These are phyloP conservation scores for Passerculus sandwichensis DNA, from an alignment of 2,797 vertebrate genomes.

Conservation along the genomic window DNA sequence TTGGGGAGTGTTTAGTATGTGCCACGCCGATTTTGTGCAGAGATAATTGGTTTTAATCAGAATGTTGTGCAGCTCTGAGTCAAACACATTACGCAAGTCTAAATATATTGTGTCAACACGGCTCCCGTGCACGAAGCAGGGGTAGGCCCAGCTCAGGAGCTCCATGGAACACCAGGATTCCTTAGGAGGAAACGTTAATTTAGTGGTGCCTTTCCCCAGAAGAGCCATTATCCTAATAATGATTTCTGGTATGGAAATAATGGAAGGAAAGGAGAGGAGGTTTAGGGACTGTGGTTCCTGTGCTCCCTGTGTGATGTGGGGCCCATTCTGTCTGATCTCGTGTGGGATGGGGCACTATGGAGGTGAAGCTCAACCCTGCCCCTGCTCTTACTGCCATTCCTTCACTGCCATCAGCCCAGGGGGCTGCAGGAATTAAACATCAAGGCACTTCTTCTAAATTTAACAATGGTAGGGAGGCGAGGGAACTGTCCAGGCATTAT, in stretches of 20 bases:
- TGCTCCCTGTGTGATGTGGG: background rate
- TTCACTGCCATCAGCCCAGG: background rate
- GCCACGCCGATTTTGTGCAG: background rate
- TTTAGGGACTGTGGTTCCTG: background rate
- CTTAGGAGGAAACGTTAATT: background rate
- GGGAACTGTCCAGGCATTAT: background rate
- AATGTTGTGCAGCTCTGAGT: constrained; percentile 48
- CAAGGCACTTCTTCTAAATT: background rate
- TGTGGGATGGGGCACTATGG: too few species aligned
- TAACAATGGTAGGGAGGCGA: background rate
- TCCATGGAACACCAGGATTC: background rate
- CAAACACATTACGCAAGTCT: constrained; percentile 64
- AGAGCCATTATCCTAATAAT: background rate
- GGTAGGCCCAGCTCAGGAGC: background rate
- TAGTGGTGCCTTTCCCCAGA: background rate
- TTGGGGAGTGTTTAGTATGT: background rate
- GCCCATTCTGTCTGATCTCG: background rate
- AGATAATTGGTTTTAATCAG: constrained; percentile 56
- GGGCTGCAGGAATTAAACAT: background rate
- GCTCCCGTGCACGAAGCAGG: background rate
- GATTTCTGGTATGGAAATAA: background rate
- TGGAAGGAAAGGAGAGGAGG: background rate
- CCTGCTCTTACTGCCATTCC: background rate
- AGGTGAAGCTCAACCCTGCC: too few species aligned
- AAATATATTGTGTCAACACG: constrained; percentile 53